A percentile compares a stretch with the other conserved stretches of the same genome.
Conservation (phyloP, 2,797 vertebrate species). For the Synanceia verrucosa region DNA sequence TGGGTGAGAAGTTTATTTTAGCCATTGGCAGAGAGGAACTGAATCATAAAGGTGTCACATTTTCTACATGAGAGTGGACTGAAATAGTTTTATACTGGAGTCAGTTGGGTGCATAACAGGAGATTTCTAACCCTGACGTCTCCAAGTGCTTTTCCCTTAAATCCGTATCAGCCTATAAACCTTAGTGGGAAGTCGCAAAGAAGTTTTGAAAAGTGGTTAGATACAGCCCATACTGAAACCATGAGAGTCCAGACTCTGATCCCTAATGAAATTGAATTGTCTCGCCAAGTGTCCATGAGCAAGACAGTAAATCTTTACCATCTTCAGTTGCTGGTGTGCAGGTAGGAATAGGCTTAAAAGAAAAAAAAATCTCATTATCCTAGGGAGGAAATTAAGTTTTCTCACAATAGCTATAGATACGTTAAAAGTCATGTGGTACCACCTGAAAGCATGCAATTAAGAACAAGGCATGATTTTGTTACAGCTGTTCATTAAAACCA, state of each 20-base stretch:
- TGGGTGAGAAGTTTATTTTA: neutral
- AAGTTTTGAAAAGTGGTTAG: conserved; percentile 14
- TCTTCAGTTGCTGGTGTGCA: conserved; percentile 9
- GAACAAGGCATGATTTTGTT: neutral
- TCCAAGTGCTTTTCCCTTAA: neutral
- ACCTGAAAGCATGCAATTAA: neutral
- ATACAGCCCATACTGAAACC: neutral
- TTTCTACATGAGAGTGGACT: neutral
- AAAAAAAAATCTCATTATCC: conserved; percentile 14
- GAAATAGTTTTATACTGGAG: neutral
- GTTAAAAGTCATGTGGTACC: neutral
- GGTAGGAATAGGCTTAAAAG: neutral
- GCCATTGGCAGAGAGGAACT: neutral
- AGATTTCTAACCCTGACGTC: neutral
- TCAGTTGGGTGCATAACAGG: neutral
- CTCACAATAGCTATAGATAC: neutral
- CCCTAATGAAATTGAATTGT: conserved; percentile 27
- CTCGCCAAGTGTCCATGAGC: conserved; percentile 1
- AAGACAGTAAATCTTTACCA: conserved; percentile 20
- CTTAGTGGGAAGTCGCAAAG: neutral
- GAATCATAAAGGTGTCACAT: neutral
- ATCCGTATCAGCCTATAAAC: conserved; percentile 16
- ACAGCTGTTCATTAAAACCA: conserved; percentile 9
- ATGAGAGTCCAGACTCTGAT: conserved; percentile 7
- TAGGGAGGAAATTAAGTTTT: neutral